Conservation (phyloP, 53 echinoderm and acorn worm species). For the Temnopleurus reevesii region DNA sequence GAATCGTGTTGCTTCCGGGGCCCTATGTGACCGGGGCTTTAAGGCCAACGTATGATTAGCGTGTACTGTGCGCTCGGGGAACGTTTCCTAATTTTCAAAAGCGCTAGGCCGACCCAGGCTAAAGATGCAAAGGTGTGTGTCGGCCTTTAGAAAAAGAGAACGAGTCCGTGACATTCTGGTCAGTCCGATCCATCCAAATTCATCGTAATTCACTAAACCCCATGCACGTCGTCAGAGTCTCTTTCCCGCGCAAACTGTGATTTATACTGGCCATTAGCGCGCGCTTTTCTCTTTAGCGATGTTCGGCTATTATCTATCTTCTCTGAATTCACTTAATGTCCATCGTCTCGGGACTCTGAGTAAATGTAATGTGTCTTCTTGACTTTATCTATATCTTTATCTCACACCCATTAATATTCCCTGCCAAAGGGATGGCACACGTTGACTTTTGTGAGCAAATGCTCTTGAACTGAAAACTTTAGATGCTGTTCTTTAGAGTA, state of each 20-base stretch:
- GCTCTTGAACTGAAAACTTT: not conserved
- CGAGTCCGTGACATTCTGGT: not conserved
- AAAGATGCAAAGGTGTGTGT: no score
- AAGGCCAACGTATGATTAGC: no score
- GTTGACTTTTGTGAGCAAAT: not conserved
- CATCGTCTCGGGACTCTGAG: not conserved
- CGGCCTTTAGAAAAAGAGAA: no score
- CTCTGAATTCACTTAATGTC: conserved; percentile 12
- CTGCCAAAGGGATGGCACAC: not conserved
- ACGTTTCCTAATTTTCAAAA: no score
- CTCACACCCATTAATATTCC: not conserved
- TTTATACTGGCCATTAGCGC: conserved; percentile 19
- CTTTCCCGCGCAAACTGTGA: not conserved
- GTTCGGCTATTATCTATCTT: not conserved
- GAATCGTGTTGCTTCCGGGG: no score
- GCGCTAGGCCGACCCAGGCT: no score
- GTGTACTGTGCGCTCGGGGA: no score
- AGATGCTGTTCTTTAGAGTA: no score
- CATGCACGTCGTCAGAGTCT: not conserved
- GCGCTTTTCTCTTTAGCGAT: not conserved
- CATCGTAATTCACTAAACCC: not conserved
- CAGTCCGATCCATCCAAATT: not conserved
- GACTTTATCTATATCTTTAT: not conserved
- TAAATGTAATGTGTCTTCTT: not conserved
- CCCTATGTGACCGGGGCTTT: no score